phyloP scores from a whole-genome alignment of 1,140 invertebrate genomes.

The Magallana gigas region DNA sequence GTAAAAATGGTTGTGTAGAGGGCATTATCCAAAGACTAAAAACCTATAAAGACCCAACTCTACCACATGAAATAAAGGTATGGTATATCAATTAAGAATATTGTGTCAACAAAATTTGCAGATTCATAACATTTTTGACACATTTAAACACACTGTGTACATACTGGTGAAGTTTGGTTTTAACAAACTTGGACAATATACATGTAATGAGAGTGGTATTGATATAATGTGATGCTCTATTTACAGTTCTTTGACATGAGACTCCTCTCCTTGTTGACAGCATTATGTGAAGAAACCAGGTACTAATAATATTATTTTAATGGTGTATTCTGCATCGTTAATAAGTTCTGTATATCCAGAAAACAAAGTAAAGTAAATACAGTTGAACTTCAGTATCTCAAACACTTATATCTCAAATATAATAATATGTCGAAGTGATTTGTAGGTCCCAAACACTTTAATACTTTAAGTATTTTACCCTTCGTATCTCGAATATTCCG shows the following conservation, averaged over 20 bases:
- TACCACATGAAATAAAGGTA: conserved; percentile 86
- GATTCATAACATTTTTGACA: too few relatives aligned
- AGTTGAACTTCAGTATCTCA: too few relatives aligned
- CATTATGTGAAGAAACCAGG: conserved; percentile 85
- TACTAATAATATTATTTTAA: conserved; percentile 57
- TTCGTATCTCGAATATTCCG: too few relatives aligned
- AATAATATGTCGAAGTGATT: too few relatives aligned
- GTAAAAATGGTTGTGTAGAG: conserved; percentile 86
- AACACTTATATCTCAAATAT: too few relatives aligned
- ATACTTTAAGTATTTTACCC: not conserved
- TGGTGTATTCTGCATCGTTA: not conserved
- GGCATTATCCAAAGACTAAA: conserved; percentile 88
- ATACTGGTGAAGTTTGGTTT: too few relatives aligned
- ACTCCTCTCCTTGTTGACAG: conserved; percentile 92
- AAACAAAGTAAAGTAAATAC: too few relatives aligned
- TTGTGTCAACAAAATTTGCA: too few relatives aligned
- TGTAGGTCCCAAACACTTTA: not conserved
- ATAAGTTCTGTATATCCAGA: too few relatives aligned
- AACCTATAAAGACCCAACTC: conserved; percentile 83
- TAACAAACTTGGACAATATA: too few relatives aligned
- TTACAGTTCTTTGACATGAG: conserved; percentile 90
- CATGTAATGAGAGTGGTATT: too few relatives aligned
- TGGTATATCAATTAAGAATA: not conserved
- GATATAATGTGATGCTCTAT: not conserved
- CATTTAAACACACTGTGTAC: too few relatives aligned